Base-by-base conservation (phyloP, 2,888 invertebrate genomes). In the Drosophila mayaguana region DNA sequence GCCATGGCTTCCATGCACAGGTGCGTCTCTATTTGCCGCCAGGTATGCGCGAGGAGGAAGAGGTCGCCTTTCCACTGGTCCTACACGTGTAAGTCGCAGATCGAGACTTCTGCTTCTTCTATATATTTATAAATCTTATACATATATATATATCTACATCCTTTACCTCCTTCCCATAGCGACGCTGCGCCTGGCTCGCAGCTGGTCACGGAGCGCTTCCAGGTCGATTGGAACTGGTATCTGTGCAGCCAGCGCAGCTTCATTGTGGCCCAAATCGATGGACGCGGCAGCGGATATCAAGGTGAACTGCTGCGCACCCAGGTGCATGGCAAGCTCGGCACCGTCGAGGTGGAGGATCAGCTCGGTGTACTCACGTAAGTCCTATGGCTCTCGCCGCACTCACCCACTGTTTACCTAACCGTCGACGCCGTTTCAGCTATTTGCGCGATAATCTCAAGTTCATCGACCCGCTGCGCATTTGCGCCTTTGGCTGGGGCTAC, bases 261-360 rank as follows among this genome's bases (percentile, higher is more conserved):
- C 90, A 96, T 98, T 74, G 96, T 97, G 36, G 98, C 97, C 0
- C 95, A 96, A 92, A 97, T 98, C 60, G 98, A 98, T 93, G 98
- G 97, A 0, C 94, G 98, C 40, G 98, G 98, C 8, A 96, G 97
- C 2, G 97, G 96, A 0, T 96, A 94, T 80, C 95, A 97, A 93
- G 98, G 98, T 1, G 96, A 97, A 89, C 94, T 95, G 59, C 92
- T 96, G 73, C 93, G 96, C 76, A 95, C 96, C 14, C 95, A 96
- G 91, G 94, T 97, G 32, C 96, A 97, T 88, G 95, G 95, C 73
- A 94, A 95, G 72, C 92, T 97, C 16, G 95, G 97, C 9, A 95
- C 95, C 0, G 94, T 95, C 0, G 97, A 97, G 85, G 95, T 97
- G 0, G 95, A 96, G 89, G 97, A 97, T 91, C 96, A 97, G 90